Base-by-base conservation (phyloP, 1,140 invertebrate genomes). In the Lutraria rhynchaena region DNA sequence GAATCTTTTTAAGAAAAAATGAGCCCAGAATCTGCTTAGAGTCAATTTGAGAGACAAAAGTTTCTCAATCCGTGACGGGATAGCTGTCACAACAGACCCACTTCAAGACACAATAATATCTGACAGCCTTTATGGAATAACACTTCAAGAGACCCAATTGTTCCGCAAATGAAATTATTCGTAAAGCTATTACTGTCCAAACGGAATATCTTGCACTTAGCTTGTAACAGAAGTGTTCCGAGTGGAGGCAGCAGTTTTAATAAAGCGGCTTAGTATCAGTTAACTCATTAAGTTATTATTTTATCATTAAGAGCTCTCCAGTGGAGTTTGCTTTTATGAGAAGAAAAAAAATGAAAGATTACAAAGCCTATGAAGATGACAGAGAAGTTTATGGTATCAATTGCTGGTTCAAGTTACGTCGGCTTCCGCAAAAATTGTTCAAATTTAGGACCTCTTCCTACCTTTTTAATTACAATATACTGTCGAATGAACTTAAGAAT, bases 211-310 rank as follows among this genome's bases (percentile, higher is more conserved):
- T 37, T 55, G 15, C 57, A 55, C 69, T 55, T 22, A 41, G 15
- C 29, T 41, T 51, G 31, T 33, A 31, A 58, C 22, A 44, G 55
- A 74, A 41, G 71, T 17, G 37, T 58, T 74, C 57, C 55, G 51
- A 55, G 31, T 74, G 71, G 60, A 4, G 57, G 41, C 35, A 60
- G 71, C 19, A 60, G 33, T 57, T 22, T 44, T 60, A 60, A 74
- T 74, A 41, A 60, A 46, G 37, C 37, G 37, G 33, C 55, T 74
- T 74, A 74, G 71, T 74, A 44, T 74, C 71, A 57, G 58, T 74
- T 58, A 74, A 74, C 71, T 74, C 57, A 58, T 74, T 74, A 74
- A 46, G 49, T 33, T 60, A 46, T 74, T 74, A 74, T 60, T 74
- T 60, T 74, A 74, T 58, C 53, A 74, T 74, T 31, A 58, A 74